Evolutionary conservation across 2,888 invertebrate genomes (phyloP).

Genomic region (Creontiades dilutus): DNA sequence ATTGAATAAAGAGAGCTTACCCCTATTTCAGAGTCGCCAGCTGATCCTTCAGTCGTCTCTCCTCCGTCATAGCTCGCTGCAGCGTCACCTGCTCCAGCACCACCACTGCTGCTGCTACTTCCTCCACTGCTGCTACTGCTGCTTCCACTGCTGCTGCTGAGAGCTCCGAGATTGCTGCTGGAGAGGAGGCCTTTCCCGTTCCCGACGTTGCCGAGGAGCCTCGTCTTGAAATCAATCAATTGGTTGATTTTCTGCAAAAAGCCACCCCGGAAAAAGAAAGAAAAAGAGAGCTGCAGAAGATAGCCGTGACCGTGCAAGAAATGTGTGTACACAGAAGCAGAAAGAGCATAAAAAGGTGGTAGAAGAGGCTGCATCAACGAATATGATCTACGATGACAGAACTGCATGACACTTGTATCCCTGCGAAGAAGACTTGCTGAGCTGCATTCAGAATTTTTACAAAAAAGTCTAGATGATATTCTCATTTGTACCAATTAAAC

Average conservation of each 20-base stretch:
- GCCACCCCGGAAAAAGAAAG: neutral
- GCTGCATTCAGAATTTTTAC: too few species aligned
- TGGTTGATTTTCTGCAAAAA: constrained; percentile 77
- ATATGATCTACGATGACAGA: too few species aligned
- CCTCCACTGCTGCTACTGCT: constrained; percentile 66
- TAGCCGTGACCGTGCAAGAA: neutral
- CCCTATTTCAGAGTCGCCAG: constrained; percentile 64
- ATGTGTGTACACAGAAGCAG: neutral
- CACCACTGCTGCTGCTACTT: constrained; percentile 65
- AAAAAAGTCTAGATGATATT: too few species aligned
- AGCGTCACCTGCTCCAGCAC: constrained; percentile 6
- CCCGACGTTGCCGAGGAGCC: constrained; percentile 73
- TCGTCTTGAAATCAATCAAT: constrained; percentile 76
- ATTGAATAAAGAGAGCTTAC: constrained; percentile 9
- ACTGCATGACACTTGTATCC: too few species aligned
- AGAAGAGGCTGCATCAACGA: too few species aligned
- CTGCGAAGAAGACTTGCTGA: too few species aligned
- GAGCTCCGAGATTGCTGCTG: constrained; percentile 60
- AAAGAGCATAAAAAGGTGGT: too few species aligned
- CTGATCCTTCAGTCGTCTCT: constrained; percentile 60
- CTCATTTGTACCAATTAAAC: too few species aligned
- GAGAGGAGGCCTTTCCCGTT: constrained; percentile 58
- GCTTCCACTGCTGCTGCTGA: constrained; percentile 71
- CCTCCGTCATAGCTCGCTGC: constrained; percentile 56
- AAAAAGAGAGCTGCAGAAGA: constrained; percentile 26